Base-by-base conservation (phyloP, 2,888 invertebrate genomes). In the Microdon myrmicae region DNA sequence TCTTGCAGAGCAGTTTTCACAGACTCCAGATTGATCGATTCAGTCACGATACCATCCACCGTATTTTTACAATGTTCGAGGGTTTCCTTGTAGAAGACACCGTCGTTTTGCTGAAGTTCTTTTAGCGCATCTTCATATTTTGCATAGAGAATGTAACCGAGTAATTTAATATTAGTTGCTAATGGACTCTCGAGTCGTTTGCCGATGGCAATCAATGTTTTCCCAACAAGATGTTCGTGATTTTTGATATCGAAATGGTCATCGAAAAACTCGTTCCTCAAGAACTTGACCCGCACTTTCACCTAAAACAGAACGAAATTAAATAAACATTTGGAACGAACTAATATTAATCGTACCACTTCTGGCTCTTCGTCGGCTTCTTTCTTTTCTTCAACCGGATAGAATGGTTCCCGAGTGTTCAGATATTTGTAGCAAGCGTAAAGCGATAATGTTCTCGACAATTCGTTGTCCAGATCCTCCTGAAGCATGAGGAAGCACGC, bases 221-320 rank as follows among this genome's bases (percentile, higher is more conserved):
- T 96, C 0, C 96, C 96, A 37, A 91, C 83, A 26, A 93, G 81
- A 72, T 86, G 83, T 16, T 83, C 77, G 4, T 88, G 84, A 68
- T 92, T 87, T 55, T 79, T 84, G 12, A 96, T 82, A 79, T 94
- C 94, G 81, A 94, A 94, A 78, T 96, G 95, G 73, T 92, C 90
- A 81, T 96, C 96, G 79, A 89, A 89, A 75, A 84, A 92, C 0
- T 89, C 87, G 75, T 94, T 94, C 71, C 90, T 84, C 25, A 98
- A 73, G 75, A 84, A 96, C 53, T 83, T 84, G 0, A 96, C 87
- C 69, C 94, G 83, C 5, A 94, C 83, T 80, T 88, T 90, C 14
- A 86, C 80, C 80, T 86, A 44, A 56, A 64, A 53, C 6, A 26
- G 38, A 19, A 43, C 4, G 38, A 3, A n/a, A n/a, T n/a, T 6